A percentile compares a stretch with the other conserved stretches of the same genome.
These are phyloP conservation scores for Dinomys branickii DNA, from an alignment of 2,113 vertebrate genomes.

Conservation along the genomic window DNA sequence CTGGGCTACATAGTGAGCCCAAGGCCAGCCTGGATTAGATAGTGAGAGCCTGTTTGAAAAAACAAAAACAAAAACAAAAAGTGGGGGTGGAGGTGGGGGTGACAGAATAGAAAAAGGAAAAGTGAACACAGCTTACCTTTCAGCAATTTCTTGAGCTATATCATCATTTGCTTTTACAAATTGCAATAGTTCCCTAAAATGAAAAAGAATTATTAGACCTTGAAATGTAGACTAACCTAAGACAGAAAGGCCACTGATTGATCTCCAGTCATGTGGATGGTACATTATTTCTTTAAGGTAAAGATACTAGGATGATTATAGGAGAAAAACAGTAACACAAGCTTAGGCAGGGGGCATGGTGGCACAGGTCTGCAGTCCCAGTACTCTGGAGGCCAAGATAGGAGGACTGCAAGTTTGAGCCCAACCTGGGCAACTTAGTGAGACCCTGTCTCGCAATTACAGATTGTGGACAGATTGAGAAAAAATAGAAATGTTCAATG, in stretches of 20 bases:
- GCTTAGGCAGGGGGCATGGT: background rate
- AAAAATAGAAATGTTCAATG: constrained; percentile 3
- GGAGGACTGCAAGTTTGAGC: background rate
- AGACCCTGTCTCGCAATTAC: background rate
- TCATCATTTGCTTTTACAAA: constrained; percentile 95
- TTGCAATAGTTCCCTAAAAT: constrained; percentile 92
- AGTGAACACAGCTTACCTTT: constrained; percentile 87
- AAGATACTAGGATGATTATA: background rate
- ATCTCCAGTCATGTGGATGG: background rate
- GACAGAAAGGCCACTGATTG: background rate
- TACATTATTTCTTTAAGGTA: constrained; percentile 10
- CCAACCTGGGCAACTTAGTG: background rate
- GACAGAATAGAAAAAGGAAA: constrained; percentile 38
- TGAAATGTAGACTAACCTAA: constrained; percentile 2
- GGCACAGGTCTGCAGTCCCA: background rate
- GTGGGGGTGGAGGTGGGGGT: too few relatives aligned
- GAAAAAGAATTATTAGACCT: constrained; percentile 55
- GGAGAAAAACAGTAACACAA: background rate
- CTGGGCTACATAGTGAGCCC: background rate
- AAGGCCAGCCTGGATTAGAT: background rate
- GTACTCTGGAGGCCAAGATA: background rate
- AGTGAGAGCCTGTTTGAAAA: background rate
- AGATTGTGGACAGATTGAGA: background rate
- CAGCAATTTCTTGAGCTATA: constrained; percentile 92
- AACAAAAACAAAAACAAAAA: background rate